phyloP scores from a whole-genome alignment of 2,888 invertebrate genomes.

The Amiota communis region DNA sequence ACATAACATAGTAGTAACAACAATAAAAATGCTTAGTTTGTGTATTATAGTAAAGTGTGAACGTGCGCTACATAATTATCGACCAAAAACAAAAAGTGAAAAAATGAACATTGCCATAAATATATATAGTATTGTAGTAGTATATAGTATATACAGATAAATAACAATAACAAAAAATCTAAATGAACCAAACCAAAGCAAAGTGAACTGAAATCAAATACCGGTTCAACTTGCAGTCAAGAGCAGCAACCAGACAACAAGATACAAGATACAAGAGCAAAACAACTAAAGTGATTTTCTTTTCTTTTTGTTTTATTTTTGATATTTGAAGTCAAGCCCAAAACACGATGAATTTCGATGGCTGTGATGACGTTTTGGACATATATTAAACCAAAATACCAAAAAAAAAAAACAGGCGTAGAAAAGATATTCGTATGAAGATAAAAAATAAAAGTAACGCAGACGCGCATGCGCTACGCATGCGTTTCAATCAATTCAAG shows the following conservation, averaged over 20 bases:
- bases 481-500: constrained; percentile 23
- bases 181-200: neutral
- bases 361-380: neutral
- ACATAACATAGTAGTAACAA: neutral
- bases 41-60: constrained; percentile 10
- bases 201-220: neutral
- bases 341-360: neutral
- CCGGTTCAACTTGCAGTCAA: constrained; percentile 21
- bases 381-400: neutral
- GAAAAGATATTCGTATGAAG: neutral
- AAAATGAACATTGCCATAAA: neutral
- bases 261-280: no score
- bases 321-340: neutral
- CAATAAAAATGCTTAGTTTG: constrained; percentile 1
- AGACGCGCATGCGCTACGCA: constrained; percentile 8
- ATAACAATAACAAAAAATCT: constrained; percentile 7
- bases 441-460: neutral
- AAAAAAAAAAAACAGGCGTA: constrained; percentile 7
- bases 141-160: neutral
- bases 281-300: no score
- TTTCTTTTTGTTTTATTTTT: no score
- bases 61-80: constrained; percentile 29
- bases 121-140: no score
- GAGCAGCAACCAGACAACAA: neutral
- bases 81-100: neutral